phyloP scores from a whole-genome alignment of 1,140 invertebrate species.

The Dreissena polymorpha region DNA sequence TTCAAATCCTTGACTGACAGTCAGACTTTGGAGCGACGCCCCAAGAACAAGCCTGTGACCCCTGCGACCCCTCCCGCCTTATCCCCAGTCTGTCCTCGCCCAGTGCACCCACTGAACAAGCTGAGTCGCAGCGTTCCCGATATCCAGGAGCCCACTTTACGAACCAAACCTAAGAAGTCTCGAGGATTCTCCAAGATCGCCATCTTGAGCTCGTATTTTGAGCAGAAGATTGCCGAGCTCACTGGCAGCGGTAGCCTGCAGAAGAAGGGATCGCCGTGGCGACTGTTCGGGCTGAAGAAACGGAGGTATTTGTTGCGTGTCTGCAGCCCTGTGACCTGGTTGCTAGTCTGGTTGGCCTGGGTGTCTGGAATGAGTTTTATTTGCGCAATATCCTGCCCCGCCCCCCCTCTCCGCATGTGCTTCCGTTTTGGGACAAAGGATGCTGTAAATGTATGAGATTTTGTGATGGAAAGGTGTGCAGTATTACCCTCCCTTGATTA shows the following conservation, averaged over 20 bases:
- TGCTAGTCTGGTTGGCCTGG: too few species aligned
- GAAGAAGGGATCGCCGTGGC: constrained; percentile 6
- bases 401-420: too few species aligned
- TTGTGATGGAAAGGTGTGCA: too few species aligned
- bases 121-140: constrained; percentile 30
- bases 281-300: constrained; percentile 22
- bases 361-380: too few species aligned
- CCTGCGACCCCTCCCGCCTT: background rate
- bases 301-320: constrained; percentile 22
- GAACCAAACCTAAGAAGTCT: constrained; percentile 50
- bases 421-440: too few species aligned
- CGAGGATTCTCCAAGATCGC: constrained; percentile 72
- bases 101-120: constrained; percentile 18
- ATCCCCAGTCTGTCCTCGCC: constrained; percentile 6
- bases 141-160: constrained; percentile 48
- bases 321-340: too few species aligned
- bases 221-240: constrained; percentile 71
- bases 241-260: constrained; percentile 54
- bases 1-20: constrained; percentile 72
- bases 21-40: constrained; percentile 72
- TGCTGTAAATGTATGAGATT: too few species aligned
- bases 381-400: too few species aligned
- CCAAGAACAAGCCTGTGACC: constrained; percentile 21
- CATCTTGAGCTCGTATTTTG: constrained; percentile 75
- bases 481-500: too few species aligned